Conservation (phyloP, 2,888 invertebrate genomes). For the Resseliella maxima region DNA sequence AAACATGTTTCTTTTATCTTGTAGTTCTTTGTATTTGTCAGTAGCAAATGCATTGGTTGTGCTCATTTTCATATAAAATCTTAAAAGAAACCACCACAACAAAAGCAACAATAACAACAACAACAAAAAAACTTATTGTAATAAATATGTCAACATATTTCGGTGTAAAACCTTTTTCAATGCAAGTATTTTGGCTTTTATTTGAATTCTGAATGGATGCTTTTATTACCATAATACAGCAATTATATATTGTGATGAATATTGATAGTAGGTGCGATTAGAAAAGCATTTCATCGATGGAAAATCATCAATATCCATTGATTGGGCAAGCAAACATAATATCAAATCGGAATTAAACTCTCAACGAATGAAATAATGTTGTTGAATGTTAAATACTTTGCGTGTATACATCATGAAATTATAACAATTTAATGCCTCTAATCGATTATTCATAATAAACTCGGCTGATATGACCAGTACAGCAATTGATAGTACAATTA, state of each 20-base stretch:
- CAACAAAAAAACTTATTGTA: neutral
- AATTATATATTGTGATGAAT: no score
- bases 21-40: constrained; percentile 19
- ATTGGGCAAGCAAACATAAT: no score
- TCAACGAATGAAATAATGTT: neutral
- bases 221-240: neutral
- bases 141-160: constrained; percentile 38
- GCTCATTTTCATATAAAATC: constrained; percentile 41
- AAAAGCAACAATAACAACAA: neutral
- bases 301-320: neutral
- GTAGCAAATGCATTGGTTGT: constrained; percentile 23
- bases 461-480: neutral
- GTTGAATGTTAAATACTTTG: neutral
- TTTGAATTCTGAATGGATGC: neutral
- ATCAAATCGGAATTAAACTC: no score
- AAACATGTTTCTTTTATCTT: neutral
- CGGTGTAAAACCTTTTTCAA: constrained; percentile 38
- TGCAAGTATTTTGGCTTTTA: neutral
- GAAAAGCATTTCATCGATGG: neutral
- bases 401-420: neutral
- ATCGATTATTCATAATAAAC: neutral
- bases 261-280: neutral
- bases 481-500: neutral
- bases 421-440: neutral
- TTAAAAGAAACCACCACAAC: neutral